These are phyloP conservation scores for Tragelaphus imberbis DNA, from an alignment of 2,113 vertebrate genomes.

Conservation along the genomic window DNA sequence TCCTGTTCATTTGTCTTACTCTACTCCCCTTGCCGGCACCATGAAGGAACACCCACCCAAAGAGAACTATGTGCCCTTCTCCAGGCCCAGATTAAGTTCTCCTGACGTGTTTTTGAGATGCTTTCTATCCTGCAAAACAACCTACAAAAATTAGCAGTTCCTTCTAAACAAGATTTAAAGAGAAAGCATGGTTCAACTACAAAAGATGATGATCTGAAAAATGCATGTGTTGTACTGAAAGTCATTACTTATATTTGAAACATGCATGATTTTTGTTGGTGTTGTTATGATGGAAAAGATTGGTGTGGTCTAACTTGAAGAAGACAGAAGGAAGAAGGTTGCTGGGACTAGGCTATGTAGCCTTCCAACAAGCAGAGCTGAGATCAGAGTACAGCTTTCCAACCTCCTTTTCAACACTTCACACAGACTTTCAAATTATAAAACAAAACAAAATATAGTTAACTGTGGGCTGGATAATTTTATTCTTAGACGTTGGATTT, in stretches of 20 bases:
- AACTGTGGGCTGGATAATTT: neutral
- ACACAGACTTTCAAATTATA: neutral
- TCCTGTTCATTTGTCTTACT: neutral
- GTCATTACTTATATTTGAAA: neutral
- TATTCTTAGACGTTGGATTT: neutral
- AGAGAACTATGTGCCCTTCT: neutral
- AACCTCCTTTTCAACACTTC: neutral
- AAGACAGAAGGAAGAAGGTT: neutral
- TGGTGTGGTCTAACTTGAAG: neutral
- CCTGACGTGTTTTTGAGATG: neutral
- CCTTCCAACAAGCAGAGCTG: neutral
- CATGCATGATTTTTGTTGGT: neutral
- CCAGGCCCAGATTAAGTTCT: neutral
- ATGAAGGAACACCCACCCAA: neutral
- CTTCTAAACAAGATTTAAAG: neutral
- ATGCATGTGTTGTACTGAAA: neutral
- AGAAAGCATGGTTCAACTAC: neutral
- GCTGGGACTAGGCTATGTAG: accelerated
- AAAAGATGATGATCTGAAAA: neutral
- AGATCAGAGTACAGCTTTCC: neutral
- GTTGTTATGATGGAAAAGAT: neutral
- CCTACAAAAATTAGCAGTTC: neutral
- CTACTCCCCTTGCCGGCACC: too few relatives aligned
- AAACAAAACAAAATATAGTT: neutral
- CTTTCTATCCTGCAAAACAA: neutral